phyloP scores from a whole-genome alignment of 2,888 invertebrate genomes.

The Doris montereyensis region DNA sequence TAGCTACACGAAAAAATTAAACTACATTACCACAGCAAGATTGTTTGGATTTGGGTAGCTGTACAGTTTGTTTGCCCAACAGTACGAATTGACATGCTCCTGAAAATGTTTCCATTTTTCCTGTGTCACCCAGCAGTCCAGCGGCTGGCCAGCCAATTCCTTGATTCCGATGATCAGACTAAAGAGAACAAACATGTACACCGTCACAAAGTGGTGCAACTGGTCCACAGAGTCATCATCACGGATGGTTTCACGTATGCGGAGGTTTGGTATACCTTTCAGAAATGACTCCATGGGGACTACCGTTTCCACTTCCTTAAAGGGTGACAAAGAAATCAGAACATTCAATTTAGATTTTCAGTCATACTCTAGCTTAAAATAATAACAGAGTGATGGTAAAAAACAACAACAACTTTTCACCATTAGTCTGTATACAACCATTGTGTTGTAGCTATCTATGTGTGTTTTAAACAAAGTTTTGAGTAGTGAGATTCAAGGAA shows the following conservation, averaged over 20 bases:
- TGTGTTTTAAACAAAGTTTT: too few relatives aligned
- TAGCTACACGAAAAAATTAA: too few relatives aligned
- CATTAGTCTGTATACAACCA: too few relatives aligned
- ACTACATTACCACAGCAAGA: constrained; percentile 29
- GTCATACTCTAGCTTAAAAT: too few relatives aligned
- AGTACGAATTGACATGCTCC: constrained; percentile 43
- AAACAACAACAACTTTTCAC: too few relatives aligned
- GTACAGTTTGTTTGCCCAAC: constrained; percentile 44
- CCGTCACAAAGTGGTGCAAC: constrained; percentile 45
- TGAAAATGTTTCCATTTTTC: constrained; percentile 40
- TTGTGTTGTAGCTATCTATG: too few relatives aligned
- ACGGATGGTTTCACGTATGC: constrained; percentile 31
- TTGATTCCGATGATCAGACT: constrained; percentile 41
- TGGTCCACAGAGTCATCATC: constrained; percentile 45
- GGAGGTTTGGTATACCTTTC: constrained; percentile 33
- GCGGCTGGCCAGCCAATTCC: constrained; percentile 38
- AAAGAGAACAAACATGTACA: constrained; percentile 42
- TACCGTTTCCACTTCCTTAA: too few relatives aligned
- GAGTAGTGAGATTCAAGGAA: too few relatives aligned
- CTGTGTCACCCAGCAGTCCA: constrained; percentile 38
- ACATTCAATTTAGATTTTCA: too few relatives aligned
- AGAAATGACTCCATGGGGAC: constrained; percentile 40
- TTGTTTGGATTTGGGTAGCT: constrained; percentile 39
- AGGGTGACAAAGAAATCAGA: too few relatives aligned
- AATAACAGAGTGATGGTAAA: too few relatives aligned